Percentiles rank a stretch among this genome's conserved stretches.
Evolutionary conservation across 2,797 vertebrate species (phyloP).

Genomic region (Pseudopleuronectes americanus): DNA sequence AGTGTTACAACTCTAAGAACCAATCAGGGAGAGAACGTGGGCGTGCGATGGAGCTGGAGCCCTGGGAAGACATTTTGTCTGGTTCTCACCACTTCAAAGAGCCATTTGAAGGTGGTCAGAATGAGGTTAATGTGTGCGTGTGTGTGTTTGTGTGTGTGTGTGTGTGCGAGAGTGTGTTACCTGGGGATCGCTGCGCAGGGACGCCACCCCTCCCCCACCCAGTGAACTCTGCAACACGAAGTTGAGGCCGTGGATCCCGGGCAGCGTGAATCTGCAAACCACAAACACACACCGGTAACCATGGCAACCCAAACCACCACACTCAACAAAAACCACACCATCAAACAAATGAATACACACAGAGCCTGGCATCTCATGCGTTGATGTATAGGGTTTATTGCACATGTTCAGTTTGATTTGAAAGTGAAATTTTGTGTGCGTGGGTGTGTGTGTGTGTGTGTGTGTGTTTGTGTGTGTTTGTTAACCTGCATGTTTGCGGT

Average conservation of each 20-base stretch:
- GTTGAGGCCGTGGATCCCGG: conserved; percentile 88
- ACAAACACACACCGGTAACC: conserved; percentile 11
- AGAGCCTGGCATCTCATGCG: conserved; percentile 28
- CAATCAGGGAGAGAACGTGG: no score
- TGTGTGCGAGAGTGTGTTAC: conserved; percentile 60
- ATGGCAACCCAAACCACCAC: background rate
- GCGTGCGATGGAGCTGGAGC: no score
- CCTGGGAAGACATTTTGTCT: no score
- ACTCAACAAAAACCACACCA: conserved; percentile 5
- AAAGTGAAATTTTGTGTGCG: background rate
- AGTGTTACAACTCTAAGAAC: no score
- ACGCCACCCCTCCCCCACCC: conserved; percentile 88
- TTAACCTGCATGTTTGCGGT: background rate
- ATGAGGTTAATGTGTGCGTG: no score
- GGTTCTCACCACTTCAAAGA: no score
- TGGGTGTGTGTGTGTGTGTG: background rate
- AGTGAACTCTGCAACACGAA: conserved; percentile 89
- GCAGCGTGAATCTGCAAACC: conserved; percentile 85
- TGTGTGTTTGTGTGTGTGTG: background rate
- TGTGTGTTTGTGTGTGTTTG: background rate
- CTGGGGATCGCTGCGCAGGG: conserved; percentile 91
- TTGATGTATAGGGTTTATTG: background rate
- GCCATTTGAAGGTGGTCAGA: no score
- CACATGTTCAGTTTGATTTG: conserved; percentile 1
- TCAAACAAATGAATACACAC: conserved; percentile 2